Evolutionary conservation across 2,113 vertebrate species (phyloP), one percentile per base, ranked within the genome.

Genomic region (Megaceryle maxima): DNA sequence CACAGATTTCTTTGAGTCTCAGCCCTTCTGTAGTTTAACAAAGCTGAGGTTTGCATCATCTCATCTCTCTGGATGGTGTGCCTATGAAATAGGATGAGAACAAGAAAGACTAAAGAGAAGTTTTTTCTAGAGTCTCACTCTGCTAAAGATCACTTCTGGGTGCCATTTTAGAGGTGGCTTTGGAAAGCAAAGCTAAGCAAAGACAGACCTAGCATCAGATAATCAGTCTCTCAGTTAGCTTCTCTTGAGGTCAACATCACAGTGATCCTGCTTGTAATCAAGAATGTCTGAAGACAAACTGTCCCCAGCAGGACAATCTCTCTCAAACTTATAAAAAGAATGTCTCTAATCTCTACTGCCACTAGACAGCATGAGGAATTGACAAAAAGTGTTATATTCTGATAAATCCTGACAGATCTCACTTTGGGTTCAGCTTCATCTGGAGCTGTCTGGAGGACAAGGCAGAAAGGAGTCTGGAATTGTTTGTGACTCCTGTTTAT

Each of bases 131-230:
- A 55, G 44, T 63, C 6, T 86, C 29, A 31, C 5, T 46, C 53
- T 75, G 29, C 25, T 75, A 75, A 92, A 67, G 4, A 62, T 51
- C 17, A 78, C 9, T 90, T 83, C 31, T 77, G 43, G 39, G n/a
- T 13, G 9, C 20, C 8, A 37, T 60, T 92, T 82, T 50, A 59
- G 37, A 78, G 16, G 4, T 41, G 24, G 9, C 1, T 60, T 57
- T 91, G 53, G 44, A 83, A 92, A 95, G n/a, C 29, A 87, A 87
- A 79, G 35, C n/a, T 60, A 12, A 72, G 21, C 26, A 87, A 92
- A 81, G 28, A 26, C 35, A 64, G 22, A 48, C 67, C 41, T 63
- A 59, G 25, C 16, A 48, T 24, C 26, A 67, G 53, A 22, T 43
- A 78, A 31, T 8, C 53, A 57, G 48, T 46, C 16, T 68, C 66